Conservation (phyloP, 2,888 invertebrate species). For the Acanthosepion esculentum region DNA sequence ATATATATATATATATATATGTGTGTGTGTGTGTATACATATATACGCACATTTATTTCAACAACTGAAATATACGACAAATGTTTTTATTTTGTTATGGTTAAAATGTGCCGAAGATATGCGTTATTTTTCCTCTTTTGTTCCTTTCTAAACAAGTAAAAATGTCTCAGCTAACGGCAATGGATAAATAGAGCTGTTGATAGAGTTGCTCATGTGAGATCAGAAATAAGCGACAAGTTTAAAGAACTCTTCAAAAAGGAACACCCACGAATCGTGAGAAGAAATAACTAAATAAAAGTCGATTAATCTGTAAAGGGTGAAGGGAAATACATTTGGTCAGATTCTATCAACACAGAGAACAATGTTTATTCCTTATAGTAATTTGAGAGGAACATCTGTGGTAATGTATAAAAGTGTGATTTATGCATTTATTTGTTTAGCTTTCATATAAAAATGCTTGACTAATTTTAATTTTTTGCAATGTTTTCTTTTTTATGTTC, state of each 20-base stretch:
- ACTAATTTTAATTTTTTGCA: too few relatives aligned
- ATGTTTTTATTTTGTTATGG: background rate
- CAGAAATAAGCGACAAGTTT: background rate
- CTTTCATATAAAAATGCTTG: too few relatives aligned
- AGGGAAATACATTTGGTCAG: background rate
- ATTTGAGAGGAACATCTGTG: background rate
- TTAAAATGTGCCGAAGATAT: background rate
- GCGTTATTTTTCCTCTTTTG: background rate
- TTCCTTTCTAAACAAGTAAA: background rate
- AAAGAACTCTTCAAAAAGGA: conserved; percentile 8
- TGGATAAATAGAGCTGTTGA: background rate
- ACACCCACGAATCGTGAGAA: background rate
- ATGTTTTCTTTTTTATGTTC: too few relatives aligned
- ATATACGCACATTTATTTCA: background rate
- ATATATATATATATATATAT: too few relatives aligned
- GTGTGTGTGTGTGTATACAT: too few relatives aligned
- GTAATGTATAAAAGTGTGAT: too few relatives aligned
- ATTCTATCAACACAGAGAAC: conserved; percentile 4
- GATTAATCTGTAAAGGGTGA: background rate
- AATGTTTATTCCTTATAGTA: background rate
- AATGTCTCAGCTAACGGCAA: background rate
- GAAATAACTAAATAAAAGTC: background rate
- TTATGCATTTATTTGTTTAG: too few relatives aligned
- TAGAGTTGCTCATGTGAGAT: background rate
- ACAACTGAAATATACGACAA: background rate